Evolutionary conservation across 1,140 invertebrate species (phyloP).

Genomic region (Eufriesea mexicana): DNA sequence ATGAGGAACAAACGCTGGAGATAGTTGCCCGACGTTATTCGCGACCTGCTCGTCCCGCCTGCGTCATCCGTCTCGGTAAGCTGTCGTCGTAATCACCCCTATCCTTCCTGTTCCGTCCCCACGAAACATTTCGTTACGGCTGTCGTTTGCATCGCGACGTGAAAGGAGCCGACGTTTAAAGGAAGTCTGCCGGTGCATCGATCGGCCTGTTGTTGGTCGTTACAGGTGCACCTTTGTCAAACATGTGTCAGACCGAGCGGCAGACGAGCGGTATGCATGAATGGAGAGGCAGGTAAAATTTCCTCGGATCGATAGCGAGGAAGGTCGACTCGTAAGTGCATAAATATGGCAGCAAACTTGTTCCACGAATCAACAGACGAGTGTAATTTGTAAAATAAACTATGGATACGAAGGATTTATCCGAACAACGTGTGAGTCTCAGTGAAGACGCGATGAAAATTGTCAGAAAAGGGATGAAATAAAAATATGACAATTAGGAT

Average conservation of each 20-base stretch:
- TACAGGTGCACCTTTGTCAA: constrained; percentile 39
- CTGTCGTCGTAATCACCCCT: constrained; percentile 40
- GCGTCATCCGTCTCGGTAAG: neutral
- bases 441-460: no score
- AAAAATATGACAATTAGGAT: no score
- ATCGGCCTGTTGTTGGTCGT: constrained; percentile 20
- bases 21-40: neutral
- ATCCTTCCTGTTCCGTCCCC: constrained; percentile 25
- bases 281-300: constrained; percentile 4
- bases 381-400: no score
- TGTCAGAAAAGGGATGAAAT: no score
- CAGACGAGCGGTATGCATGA: neutral
- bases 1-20: neutral
- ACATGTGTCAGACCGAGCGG: neutral
- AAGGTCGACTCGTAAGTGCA: neutral
- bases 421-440: no score
- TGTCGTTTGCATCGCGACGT: constrained; percentile 41
- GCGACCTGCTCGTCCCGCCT: neutral
- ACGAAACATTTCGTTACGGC: constrained; percentile 58
- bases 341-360: neutral
- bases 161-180: constrained; percentile 39
- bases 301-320: neutral
- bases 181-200: constrained; percentile 43
- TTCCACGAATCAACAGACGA: neutral
- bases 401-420: no score